Percentiles rank a stretch among this genome's conserved stretches.
These are phyloP conservation scores for Gymnothorax javanicus DNA, from an alignment of 2,797 vertebrate species.

Conservation along the genomic window DNA sequence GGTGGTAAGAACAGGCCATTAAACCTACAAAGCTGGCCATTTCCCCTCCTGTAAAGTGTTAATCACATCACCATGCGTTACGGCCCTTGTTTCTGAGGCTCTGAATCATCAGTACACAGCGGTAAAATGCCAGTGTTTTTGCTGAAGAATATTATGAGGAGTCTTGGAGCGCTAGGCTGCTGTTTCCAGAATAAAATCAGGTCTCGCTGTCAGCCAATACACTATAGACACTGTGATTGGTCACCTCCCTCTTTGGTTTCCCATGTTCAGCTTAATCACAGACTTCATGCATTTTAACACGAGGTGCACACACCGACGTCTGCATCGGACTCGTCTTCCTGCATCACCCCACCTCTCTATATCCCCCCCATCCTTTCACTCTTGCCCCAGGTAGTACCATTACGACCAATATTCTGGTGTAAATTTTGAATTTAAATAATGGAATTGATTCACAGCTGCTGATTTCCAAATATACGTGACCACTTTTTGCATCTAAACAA, in stretches of 20 bases:
- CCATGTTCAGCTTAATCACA: conserved; percentile 25
- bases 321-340: not conserved
- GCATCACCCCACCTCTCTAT: conserved; percentile 24
- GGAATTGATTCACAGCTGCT: not conserved
- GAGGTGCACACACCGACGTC: conserved; percentile 24
- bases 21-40: too few species aligned
- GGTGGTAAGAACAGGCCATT: too few species aligned
- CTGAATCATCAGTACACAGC: too few species aligned
- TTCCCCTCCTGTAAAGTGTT: too few species aligned
- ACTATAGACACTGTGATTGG: conserved; percentile 43
- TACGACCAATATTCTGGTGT: conserved; percentile 15
- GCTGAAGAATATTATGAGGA: not conserved
- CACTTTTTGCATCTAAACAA: not conserved
- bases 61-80: too few species aligned
- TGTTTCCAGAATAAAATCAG: conserved; percentile 43
- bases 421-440: conserved; percentile 56
- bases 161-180: conserved; percentile 30
- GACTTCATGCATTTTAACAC: conserved; percentile 40
- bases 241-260: conserved; percentile 30
- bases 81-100: too few species aligned
- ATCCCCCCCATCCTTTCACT: conserved; percentile 30
- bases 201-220: conserved; percentile 27
- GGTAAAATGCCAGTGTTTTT: not conserved
- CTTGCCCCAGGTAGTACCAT: conserved; percentile 30
- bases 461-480: not conserved